A percentile compares a stretch with the other conserved stretches of the same genome.
phyloP scores from a whole-genome alignment of 1,140 invertebrate genomes.

The Caenorhabditis tropicalis region DNA sequence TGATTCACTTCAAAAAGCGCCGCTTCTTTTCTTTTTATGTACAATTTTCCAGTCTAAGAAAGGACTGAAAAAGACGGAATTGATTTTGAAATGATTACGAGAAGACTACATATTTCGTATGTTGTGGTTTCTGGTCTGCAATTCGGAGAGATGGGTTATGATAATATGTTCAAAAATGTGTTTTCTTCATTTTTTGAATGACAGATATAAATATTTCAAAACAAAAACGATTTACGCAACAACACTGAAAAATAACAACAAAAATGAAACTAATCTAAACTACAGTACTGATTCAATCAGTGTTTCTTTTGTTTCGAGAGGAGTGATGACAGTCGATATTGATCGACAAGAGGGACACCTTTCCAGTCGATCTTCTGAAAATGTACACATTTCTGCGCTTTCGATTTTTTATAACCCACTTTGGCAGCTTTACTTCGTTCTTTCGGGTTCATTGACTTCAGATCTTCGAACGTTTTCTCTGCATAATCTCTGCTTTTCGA shows the following conservation, averaged over 20 bases:
- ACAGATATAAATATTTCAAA: neutral
- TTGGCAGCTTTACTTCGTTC: neutral
- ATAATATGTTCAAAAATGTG: neutral
- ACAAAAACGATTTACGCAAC: neutral
- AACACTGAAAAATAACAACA: neutral
- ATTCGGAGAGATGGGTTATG: neutral
- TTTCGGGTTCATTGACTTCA: neutral
- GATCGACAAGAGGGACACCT: neutral
- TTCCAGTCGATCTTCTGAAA: slow-evolving; percentile 23
- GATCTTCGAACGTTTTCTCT: too few relatives aligned
- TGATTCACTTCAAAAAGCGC: neutral
- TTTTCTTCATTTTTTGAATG: too few relatives aligned
- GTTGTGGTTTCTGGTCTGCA: neutral
- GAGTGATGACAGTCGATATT: neutral
- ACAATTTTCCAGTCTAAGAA: neutral
- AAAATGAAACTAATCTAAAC: neutral
- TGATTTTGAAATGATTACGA: neutral
- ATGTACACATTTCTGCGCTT: neutral
- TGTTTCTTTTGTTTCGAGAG: neutral
- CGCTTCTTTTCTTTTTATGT: neutral
- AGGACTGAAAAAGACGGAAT: too few relatives aligned
- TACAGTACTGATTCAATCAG: neutral
- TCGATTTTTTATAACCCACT: too few relatives aligned
- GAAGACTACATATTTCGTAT: slow-evolving; percentile 24
- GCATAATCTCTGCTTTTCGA: neutral